Evolutionary conservation across 2,797 vertebrate genomes (phyloP).

Genomic region (Falco biarmicus): DNA sequence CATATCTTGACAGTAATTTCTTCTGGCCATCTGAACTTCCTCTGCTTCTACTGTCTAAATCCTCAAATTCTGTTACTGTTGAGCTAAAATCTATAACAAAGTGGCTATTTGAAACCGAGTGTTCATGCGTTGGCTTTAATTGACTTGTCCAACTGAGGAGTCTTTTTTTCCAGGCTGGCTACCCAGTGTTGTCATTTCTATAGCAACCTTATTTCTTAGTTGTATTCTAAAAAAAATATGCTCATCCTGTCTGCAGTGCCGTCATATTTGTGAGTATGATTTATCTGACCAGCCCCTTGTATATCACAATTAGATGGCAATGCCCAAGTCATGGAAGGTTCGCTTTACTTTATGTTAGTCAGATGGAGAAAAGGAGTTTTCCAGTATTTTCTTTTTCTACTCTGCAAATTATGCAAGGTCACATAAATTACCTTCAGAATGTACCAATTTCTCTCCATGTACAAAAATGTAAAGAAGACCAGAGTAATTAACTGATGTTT

Average conservation of each 20-base stretch:
- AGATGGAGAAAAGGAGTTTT: background rate
- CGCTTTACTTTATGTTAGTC: background rate
- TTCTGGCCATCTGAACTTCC: background rate
- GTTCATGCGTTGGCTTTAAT: background rate
- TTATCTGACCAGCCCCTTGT: background rate
- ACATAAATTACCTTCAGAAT: background rate
- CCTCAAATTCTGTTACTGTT: background rate
- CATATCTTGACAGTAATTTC: background rate
- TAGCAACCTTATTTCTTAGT: background rate
- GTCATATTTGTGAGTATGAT: background rate
- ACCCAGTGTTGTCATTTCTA: background rate
- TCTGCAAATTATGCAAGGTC: background rate
- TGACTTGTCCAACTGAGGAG: background rate
- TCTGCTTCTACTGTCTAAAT: fast-evolving
- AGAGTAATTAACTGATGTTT: background rate
- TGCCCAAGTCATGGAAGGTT: background rate
- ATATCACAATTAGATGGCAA: background rate
- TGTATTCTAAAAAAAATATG: background rate
- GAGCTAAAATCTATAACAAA: background rate
- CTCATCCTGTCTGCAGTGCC: background rate
- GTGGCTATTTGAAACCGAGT: fast-evolving
- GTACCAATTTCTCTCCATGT: background rate
- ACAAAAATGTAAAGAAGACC: background rate
- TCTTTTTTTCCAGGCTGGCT: background rate
- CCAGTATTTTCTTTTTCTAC: background rate